Percentiles rank a stretch among this genome's conserved stretches.
Evolutionary conservation across 2,113 vertebrate species (phyloP).

Genomic region (Zosterops japonicus): DNA sequence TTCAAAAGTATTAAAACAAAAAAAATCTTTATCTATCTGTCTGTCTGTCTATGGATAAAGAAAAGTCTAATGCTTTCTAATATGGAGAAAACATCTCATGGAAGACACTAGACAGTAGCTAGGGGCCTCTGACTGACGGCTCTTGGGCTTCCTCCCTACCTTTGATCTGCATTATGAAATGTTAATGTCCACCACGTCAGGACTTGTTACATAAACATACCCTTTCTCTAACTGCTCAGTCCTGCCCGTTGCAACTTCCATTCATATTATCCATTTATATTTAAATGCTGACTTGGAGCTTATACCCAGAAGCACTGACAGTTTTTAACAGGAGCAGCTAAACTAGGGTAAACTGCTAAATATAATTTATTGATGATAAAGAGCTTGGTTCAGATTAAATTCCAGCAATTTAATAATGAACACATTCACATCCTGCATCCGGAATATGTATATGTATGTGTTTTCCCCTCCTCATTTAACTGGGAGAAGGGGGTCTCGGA

Average conservation of each 20-base stretch:
- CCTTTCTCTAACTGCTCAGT: slow-evolving; percentile 53
- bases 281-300: slow-evolving; percentile 61
- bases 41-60: not conserved
- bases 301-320: slow-evolving; percentile 64
- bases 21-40: not conserved
- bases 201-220: slow-evolving; percentile 66
- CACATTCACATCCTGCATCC: slow-evolving; percentile 53
- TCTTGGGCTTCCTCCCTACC: slow-evolving; percentile 68
- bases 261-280: slow-evolving; percentile 54
- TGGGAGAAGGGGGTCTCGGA: slow-evolving; percentile 47
- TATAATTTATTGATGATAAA: slow-evolving; percentile 70
- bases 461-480: slow-evolving; percentile 44
- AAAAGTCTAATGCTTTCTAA: slow-evolving; percentile 66
- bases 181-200: slow-evolving; percentile 70
- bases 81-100: slow-evolving; percentile 65
- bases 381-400: slow-evolving; percentile 64
- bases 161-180: slow-evolving; percentile 80
- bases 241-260: slow-evolving; percentile 50
- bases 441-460: slow-evolving; percentile 56
- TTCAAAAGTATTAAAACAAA: not conserved
- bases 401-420: slow-evolving; percentile 70
- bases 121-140: slow-evolving; percentile 64
- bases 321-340: slow-evolving; percentile 68
- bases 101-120: slow-evolving; percentile 56
- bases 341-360: slow-evolving; percentile 65